Percentiles rank a stretch among this genome's conserved stretches.
phyloP scores from a whole-genome alignment of 2,113 vertebrate genomes.

The Zapornia atra region DNA sequence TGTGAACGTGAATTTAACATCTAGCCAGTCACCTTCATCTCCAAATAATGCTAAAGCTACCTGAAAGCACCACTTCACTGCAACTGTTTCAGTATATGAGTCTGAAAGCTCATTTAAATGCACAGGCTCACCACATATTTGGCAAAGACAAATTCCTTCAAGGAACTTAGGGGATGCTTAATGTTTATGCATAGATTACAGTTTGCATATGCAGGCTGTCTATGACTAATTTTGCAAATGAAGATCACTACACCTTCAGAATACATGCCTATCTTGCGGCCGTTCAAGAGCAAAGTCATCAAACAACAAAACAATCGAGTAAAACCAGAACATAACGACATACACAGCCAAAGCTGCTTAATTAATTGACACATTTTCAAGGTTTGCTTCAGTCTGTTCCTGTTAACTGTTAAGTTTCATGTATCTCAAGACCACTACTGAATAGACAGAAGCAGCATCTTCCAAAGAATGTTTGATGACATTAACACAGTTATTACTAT shows the following conservation, averaged over 20 bases:
- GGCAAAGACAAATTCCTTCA: conserved; percentile 39
- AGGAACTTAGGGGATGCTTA: background rate
- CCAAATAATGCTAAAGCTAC: background rate
- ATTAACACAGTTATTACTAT: background rate
- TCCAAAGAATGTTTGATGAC: background rate
- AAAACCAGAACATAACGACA: background rate
- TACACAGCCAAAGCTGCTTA: background rate
- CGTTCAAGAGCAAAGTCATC: background rate
- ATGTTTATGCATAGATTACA: conserved; percentile 15
- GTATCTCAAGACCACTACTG: background rate
- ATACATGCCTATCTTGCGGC: background rate
- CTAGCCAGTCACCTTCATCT: background rate
- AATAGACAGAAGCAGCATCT: background rate
- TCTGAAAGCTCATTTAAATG: conserved; percentile 3
- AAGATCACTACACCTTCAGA: conserved; percentile 6
- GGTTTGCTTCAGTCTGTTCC: background rate
- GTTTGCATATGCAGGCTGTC: background rate
- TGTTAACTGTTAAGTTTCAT: background rate
- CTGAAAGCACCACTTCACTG: background rate
- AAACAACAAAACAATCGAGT: background rate
- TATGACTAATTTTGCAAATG: background rate
- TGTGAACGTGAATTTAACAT: background rate
- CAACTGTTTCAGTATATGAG: background rate
- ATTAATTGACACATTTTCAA: background rate
- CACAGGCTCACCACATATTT: background rate